Evolutionary conservation across 2,113 vertebrate genomes (phyloP).

Genomic region (Passer montanus): DNA sequence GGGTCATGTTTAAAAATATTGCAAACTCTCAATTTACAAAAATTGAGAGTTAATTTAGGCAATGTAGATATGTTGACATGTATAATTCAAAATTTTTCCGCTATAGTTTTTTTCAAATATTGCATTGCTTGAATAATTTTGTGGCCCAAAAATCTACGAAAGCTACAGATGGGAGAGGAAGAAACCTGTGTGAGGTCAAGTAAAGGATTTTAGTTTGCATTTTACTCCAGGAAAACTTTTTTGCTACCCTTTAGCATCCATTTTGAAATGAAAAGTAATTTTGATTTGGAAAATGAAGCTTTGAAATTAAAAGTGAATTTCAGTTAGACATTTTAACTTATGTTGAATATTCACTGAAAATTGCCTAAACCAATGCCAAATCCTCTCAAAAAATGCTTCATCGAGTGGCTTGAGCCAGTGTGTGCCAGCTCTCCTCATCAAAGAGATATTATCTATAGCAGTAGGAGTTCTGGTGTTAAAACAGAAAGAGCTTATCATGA

Average conservation of each 20-base stretch:
- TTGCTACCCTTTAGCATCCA: neutral
- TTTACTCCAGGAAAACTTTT: neutral
- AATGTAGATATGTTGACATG: neutral
- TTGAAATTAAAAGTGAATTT: slow-evolving; percentile 14
- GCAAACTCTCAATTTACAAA: neutral
- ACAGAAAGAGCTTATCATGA: neutral
- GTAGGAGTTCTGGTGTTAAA: slow-evolving; percentile 21
- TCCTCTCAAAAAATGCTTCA: neutral
- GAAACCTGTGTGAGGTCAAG: neutral
- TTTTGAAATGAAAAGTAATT: neutral
- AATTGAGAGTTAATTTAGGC: neutral
- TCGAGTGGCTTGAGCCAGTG: neutral
- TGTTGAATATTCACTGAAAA: neutral
- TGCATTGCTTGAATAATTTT: neutral
- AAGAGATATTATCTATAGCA: neutral
- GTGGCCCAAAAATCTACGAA: neutral
- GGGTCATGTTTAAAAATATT: neutral
- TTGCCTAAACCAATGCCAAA: neutral
- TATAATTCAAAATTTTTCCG: neutral
- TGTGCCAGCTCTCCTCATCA: neutral
- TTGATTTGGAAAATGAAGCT: neutral
- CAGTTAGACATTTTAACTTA: neutral
- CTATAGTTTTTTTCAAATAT: neutral
- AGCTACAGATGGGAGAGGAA: neutral
- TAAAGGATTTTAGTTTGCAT: neutral